Conservation (phyloP, 2,888 invertebrate genomes). For the Balanococcus diminutus region DNA sequence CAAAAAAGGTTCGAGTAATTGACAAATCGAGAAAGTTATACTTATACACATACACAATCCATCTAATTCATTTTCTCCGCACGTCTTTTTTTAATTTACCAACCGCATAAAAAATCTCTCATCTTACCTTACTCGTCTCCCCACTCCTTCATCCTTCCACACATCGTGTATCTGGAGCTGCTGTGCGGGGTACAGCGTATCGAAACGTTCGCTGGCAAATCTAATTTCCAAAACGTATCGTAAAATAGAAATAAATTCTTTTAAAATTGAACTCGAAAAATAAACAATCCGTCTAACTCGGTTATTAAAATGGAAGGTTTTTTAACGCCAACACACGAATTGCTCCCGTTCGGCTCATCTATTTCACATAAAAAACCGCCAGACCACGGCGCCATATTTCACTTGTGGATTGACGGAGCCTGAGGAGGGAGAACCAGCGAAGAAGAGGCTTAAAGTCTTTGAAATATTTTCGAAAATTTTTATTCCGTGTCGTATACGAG, state of each 20-base stretch:
- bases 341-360: not conserved
- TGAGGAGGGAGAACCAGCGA: not conserved
- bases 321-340: not conserved
- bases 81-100: not conserved
- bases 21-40: too few species aligned
- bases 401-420: not conserved
- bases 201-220: not conserved
- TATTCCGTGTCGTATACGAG: not conserved
- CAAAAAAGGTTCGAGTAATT: too few species aligned
- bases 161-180: too few species aligned
- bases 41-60: not conserved
- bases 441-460: not conserved
- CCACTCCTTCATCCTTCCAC: not conserved
- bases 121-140: not conserved
- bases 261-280: conserved; percentile 27
- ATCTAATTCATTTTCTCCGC: not conserved
- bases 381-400: not conserved
- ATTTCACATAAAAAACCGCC: not conserved
- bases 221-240: conserved; percentile 9
- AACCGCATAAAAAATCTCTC: not conserved
- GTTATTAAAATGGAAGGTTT: conserved; percentile 15
- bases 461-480: not conserved
- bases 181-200: too few species aligned
- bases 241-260: conserved; percentile 23
- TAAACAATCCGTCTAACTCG: conserved; percentile 16